Conservation (phyloP, 2,113 vertebrate genomes). For the Andinoacara biseriatus region DNA sequence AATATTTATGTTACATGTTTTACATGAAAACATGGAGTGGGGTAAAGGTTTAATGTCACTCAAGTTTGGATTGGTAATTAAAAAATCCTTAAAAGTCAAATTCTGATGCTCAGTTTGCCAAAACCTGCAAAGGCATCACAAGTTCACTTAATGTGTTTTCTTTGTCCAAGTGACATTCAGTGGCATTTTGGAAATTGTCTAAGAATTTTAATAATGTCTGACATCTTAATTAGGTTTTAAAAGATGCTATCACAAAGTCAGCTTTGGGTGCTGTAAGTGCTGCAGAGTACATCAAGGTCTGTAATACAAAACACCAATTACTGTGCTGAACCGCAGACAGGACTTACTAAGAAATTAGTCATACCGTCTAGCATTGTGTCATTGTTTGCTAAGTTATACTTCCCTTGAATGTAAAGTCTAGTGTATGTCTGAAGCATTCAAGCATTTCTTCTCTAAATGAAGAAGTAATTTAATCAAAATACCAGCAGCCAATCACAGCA, state of each 20-base stretch:
- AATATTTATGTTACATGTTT: constrained; percentile 47
- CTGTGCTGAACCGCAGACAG: not conserved
- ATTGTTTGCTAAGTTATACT: constrained; percentile 21
- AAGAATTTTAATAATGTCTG: constrained; percentile 11
- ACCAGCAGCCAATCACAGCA: not conserved
- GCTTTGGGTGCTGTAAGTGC: not conserved
- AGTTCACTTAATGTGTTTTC: not conserved
- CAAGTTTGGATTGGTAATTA: not conserved
- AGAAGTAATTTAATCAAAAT: constrained; percentile 42
- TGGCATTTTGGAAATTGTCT: not conserved
- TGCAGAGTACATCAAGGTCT: constrained; percentile 21
- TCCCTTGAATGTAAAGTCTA: constrained; percentile 12
- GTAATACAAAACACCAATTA: not conserved
- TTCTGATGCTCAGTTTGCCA: not conserved
- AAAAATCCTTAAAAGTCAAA: not conserved
- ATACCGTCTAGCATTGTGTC: constrained; percentile 10
- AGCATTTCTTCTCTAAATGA: constrained; percentile 7
- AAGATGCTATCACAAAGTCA: constrained; percentile 22
- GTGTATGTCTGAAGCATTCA: constrained; percentile 8
- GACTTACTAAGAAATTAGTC: constrained; percentile 17
- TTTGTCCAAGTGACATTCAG: not conserved
- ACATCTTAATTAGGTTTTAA: constrained; percentile 23
- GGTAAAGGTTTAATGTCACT: constrained; percentile 22
- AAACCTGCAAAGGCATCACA: not conserved
- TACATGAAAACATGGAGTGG: constrained; percentile 6